Base-by-base conservation (phyloP, 2,113 vertebrate genomes). In the Meleagris gallopavo region DNA sequence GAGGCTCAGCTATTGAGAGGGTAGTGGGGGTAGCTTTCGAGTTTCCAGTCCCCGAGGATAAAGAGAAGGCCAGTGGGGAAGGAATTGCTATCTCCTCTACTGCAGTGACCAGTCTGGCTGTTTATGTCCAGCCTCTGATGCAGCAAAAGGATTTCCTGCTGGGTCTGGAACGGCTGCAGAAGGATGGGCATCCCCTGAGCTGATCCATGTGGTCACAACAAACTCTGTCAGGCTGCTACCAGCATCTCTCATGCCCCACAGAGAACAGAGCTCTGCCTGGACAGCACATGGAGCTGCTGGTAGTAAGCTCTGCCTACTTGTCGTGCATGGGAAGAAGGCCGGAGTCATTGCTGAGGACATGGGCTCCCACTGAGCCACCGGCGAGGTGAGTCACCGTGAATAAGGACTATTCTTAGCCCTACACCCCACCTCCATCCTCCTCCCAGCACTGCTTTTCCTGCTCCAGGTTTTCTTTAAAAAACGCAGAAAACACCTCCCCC, bases 361-460 rank as follows among this genome's bases (percentile, higher is more conserved):
- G 72, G 48, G 75, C 76, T 85, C 83, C 69, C 14, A 5, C 67
- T 4, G 13, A 36, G 67, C 45, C 67, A 50, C 45, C 16, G 58
- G 75, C 79, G 7, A 84, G 83, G 66, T 95, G 93, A 95, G 71
- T 95, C 94, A 87, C 82, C 87, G 5, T 14, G 34, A 46, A 52
- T 13, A 41, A 54, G 36, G 74, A 52, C 74, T 91, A 79, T 94
- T 93, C 87, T 89, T 79, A 91, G 89, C 9, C 29, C 71, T n/a
- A 38, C 34, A 36, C 77, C 62, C 81, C 84, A 82, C 81, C 84
- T 79, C 93, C 77, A 21, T 74, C 40, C 81, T 88, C 81, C 77
- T 60, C 50, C 15, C 52, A 69, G 3, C 0, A 1, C 78, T 82
- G 87, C 81, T 72, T 82, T 82, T 81, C 84, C 67, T 64, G 43